Percentiles rank a stretch among this genome's conserved stretches.
Evolutionary conservation across 2,113 vertebrate genomes (phyloP).

Genomic region (Nothocercus nigrocapillus): DNA sequence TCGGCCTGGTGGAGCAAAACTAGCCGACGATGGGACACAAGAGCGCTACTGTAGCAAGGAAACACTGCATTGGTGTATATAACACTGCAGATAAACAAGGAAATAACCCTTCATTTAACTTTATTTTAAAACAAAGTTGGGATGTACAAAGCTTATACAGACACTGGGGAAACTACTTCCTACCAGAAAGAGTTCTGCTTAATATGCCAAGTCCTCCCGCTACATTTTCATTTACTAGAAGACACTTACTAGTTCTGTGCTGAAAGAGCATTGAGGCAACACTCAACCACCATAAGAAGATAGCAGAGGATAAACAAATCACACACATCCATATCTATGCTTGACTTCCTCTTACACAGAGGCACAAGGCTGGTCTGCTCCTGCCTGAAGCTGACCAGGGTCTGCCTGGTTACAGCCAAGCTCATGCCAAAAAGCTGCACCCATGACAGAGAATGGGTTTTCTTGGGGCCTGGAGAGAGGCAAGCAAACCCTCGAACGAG

Average conservation of each 20-base stretch:
- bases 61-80: accelerated
- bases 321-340: neutral
- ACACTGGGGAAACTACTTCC: neutral
- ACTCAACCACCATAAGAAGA: neutral
- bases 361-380: neutral
- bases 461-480: neutral
- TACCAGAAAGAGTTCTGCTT: neutral
- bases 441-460: neutral
- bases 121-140: neutral
- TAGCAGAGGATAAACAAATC: neutral
- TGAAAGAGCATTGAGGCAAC: neutral
- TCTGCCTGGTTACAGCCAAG: neutral
- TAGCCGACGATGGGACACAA: neutral
- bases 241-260: neutral
- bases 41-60: accelerated
- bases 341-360: neutral
- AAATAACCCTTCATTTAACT: neutral
- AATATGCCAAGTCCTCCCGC: neutral
- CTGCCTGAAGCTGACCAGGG: constrained; percentile 1
- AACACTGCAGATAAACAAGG: neutral
- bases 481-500: neutral
- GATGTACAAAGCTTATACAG: neutral
- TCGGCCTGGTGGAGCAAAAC: neutral
- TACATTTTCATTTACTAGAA: neutral
- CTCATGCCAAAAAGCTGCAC: neutral